Evolutionary conservation across 1,140 invertebrate genomes (phyloP), one percentile per base, ranked within the genome.

Genomic region (Bilobella aurantiaca): DNA sequence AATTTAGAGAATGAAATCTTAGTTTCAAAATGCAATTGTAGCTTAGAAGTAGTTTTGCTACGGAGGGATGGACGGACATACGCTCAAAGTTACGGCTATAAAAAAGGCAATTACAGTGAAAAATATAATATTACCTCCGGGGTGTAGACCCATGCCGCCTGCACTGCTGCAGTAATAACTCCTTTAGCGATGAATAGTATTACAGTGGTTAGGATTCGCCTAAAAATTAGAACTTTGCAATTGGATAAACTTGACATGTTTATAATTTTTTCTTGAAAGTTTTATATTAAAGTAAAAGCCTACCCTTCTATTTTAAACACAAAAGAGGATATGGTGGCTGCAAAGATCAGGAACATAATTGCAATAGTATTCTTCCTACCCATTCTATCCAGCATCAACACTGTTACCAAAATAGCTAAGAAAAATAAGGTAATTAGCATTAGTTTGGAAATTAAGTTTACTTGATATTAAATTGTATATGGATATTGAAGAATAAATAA

Each of bases 71-170:
- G n/a, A n/a, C n/a, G n/a, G n/a, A 18, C 21, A 8, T 12, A 42
- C 8, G 8, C 8, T 12, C 18, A n/a, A n/a, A n/a, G n/a, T n/a
- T n/a, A n/a, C n/a, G n/a, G n/a, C n/a, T n/a, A n/a, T n/a, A n/a
- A n/a, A n/a, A n/a, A n/a, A n/a, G n/a, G n/a, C n/a, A n/a, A n/a
- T n/a, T n/a, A n/a, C n/a, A n/a, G n/a, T n/a, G n/a, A n/a, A n/a
- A n/a, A n/a, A n/a, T 42, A 18, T 12, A 42, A 42, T 12, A 8
- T 75, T 68, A 94, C 89, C 82, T 96, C 93, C 27, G 93, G 91
- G 18, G 93, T 96, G 74, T 97, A 96, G 18, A 96, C 91, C 75
- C 96, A 96, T 0, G 91, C 90, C 18, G 91, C 91, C 82, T 95
- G 92, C 75, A 97, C 96, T 3, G 93, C 86, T 1, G 92, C 91